phyloP scores from a whole-genome alignment of 2,797 vertebrate species.

The Sebastes taczanowskii region DNA sequence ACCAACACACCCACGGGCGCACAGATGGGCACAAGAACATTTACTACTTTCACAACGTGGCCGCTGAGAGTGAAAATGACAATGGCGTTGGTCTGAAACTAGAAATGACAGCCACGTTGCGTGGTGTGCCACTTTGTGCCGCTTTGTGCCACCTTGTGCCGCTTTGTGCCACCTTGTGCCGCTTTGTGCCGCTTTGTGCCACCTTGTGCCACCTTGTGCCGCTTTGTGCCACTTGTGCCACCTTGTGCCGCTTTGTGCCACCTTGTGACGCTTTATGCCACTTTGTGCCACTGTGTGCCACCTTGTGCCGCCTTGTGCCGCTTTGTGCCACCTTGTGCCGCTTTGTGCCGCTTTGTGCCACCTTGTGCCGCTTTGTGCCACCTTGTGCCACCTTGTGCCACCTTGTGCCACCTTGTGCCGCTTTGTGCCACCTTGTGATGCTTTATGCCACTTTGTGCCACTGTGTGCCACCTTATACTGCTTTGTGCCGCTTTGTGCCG shows the following conservation, averaged over 20 bases:
- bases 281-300: rapidly evolving
- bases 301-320: rapidly evolving
- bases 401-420: rapidly evolving
- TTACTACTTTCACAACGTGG: too few relatives aligned
- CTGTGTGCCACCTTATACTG: rapidly evolving
- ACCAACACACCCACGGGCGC: too few relatives aligned
- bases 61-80: too few relatives aligned
- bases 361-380: rapidly evolving
- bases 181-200: rapidly evolving
- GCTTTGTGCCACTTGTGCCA: rapidly evolving
- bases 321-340: rapidly evolving
- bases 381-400: too few relatives aligned
- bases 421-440: rapidly evolving
- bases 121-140: too few relatives aligned
- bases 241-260: rapidly evolving
- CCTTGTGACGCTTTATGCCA: rapidly evolving
- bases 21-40: too few relatives aligned
- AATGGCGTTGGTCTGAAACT: too few relatives aligned
- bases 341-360: too few relatives aligned
- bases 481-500: rapidly evolving
- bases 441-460: rapidly evolving
- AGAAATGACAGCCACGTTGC: too few relatives aligned
- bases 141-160: too few relatives aligned
- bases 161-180: too few relatives aligned
- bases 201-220: rapidly evolving